phyloP scores from a whole-genome alignment of 2,888 invertebrate species.

The Leucophenga maculata region DNA sequence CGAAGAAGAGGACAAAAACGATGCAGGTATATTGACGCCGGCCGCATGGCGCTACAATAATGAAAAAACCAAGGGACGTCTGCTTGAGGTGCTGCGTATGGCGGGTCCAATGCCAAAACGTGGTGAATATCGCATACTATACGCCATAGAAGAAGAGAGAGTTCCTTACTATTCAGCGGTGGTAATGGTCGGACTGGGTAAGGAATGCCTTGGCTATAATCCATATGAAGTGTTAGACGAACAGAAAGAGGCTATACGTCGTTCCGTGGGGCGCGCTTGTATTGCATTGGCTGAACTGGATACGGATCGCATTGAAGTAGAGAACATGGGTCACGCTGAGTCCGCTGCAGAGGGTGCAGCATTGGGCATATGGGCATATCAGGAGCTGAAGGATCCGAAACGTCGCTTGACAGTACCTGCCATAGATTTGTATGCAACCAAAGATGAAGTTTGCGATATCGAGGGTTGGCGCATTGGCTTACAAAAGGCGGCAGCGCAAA shows the following conservation, averaged over 20 bases:
- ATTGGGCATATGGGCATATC: conserved; percentile 80
- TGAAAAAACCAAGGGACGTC: conserved; percentile 73
- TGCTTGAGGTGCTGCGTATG: conserved; percentile 75
- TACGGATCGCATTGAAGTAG: no score
- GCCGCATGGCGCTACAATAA: conserved; percentile 77
- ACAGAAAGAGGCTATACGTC: conserved; percentile 81
- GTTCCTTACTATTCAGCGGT: conserved; percentile 76
- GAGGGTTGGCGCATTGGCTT: no score
- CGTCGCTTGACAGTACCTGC: conserved; percentile 57
- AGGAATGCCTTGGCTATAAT: conserved; percentile 72
- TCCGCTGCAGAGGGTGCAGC: conserved; percentile 38
- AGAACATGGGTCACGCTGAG: no score
- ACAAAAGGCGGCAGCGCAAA: no score
- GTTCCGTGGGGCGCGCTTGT: conserved; percentile 78
- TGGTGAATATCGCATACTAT: conserved; percentile 77
- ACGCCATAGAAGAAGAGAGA: conserved; percentile 75
- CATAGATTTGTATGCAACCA: conserved; percentile 74
- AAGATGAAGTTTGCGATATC: conserved; percentile 76
- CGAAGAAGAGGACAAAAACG: conserved; percentile 74
- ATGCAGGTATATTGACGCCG: conserved; percentile 76
- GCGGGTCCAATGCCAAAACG: conserved; percentile 45
- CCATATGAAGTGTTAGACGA: conserved; percentile 81
- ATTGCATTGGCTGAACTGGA: conserved; percentile 73
- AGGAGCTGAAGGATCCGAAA: conserved; percentile 71
- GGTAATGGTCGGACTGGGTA: conserved; percentile 81